phyloP scores from a whole-genome alignment of 1,140 invertebrate species.

The Druon quercuslanigerum region DNA sequence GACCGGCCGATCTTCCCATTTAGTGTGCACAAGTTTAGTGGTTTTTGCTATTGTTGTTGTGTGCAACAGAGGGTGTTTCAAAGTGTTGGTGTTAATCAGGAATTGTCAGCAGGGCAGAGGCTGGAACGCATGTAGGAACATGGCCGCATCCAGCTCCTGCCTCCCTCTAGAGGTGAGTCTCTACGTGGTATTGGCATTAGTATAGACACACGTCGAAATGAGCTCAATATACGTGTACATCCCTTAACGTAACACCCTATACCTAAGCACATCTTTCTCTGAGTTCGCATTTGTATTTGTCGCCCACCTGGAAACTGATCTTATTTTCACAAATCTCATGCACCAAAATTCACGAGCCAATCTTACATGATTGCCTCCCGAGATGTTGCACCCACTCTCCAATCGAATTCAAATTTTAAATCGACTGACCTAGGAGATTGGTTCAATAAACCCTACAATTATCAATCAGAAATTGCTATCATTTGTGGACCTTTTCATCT shows the following conservation, averaged over 20 bases:
- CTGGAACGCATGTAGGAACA: conserved; percentile 76
- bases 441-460: neutral
- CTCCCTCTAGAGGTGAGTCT: conserved; percentile 75
- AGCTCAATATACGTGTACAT: conserved; percentile 23
- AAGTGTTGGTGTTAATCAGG: conserved; percentile 63
- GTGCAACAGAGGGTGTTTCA: conserved; percentile 46
- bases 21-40: neutral
- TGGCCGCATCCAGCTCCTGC: conserved; percentile 75
- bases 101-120: conserved; percentile 73
- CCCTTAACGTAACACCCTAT: conserved; percentile 32
- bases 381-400: too few species aligned
- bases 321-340: conserved; percentile 40
- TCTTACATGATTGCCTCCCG: neutral
- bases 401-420: too few species aligned
- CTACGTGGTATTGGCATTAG: conserved; percentile 32
- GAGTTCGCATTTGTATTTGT: conserved; percentile 27
- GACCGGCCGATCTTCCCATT: neutral
- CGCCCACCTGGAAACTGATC: conserved; percentile 45
- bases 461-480: neutral
- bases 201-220: conserved; percentile 36
- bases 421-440: neutral
- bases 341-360: conserved; percentile 14
- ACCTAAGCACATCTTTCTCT: conserved; percentile 38
- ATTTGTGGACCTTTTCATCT: too few species aligned
- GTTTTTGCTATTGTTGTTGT: neutral